Base-by-base conservation (phyloP, 2,113 vertebrate species). In the Tragelaphus scriptus region DNA sequence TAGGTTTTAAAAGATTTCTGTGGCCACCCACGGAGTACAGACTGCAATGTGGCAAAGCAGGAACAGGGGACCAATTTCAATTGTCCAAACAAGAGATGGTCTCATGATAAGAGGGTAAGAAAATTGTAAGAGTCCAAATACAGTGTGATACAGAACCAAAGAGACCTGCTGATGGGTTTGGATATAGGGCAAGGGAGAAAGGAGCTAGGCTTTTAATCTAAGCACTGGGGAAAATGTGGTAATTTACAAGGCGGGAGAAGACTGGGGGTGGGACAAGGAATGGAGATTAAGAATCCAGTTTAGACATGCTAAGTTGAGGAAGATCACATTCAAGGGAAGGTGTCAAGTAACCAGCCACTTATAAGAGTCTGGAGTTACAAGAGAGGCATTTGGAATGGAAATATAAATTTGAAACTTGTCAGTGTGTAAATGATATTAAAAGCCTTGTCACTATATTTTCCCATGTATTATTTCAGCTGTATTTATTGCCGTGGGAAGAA, bases 381-480 rank as follows among this genome's bases (percentile, higher is more conserved):
- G 26, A 15, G n/a, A 65, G 28, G 84, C 25, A 7, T 81, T 86
- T 55, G 51, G 51, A 93, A 77, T 36, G 25, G 28, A 95, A 91
- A 87, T 55, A 95, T n/a, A 90, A 94, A 84, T 85, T 23, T 75
- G 32, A 44, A 16, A 53, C 81, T 87, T 94, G 61, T 68, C 93
- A 87, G 40, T 92, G 15, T 92, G 36, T 58, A 85, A 71, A 53
- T 55, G 53, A 7, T 32, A 65, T 96, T 97, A 93, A 96, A 97
- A 93, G 86, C 77, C 53, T 96, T 85, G 49, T 53, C 96, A 44
- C 16, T 65, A 16, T 49, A 65, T 86, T 94, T 90, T 82, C 56
- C 44, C 17, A 30, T 40, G 23, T 30, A 15, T 97, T 59, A 92
- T 84, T 97, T 92, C 56, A 90, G 49, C 65, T 17, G 28, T 71